Evolutionary conservation across 2,888 invertebrate genomes (phyloP).

Genomic region (Lasius platythorax): DNA sequence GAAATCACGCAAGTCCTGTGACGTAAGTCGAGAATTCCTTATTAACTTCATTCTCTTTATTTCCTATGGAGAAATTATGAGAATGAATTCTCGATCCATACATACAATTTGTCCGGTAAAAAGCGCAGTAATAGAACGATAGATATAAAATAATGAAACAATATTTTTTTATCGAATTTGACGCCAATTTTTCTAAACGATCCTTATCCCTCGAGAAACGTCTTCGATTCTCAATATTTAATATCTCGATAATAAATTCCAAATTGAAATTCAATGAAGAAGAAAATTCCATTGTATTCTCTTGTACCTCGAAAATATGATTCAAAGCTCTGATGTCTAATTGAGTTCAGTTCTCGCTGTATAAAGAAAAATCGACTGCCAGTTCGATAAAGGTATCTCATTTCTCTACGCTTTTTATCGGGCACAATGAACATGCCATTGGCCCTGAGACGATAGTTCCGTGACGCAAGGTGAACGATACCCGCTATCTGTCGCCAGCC

Average conservation of each 20-base stretch:
- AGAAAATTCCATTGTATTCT: background rate
- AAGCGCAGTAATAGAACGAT: background rate
- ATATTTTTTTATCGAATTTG: background rate
- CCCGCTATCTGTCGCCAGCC: constrained; percentile 61
- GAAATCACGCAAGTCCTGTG: background rate
- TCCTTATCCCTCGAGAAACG: background rate
- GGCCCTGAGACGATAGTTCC: constrained; percentile 9
- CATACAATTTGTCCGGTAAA: background rate
- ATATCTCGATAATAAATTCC: background rate
- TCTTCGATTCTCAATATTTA: background rate
- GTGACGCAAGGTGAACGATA: constrained; percentile 64
- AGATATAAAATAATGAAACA: background rate
- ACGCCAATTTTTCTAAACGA: background rate
- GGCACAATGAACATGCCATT: background rate
- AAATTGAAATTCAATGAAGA: background rate
- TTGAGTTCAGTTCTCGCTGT: background rate
- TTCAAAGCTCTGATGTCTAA: background rate
- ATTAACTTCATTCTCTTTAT: background rate
- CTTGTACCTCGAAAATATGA: background rate
- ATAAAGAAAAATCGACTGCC: background rate
- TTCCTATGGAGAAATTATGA: background rate
- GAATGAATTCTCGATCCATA: background rate
- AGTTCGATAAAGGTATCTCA: background rate
- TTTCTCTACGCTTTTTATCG: background rate
- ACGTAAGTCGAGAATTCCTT: background rate